Evolutionary conservation across 2,888 invertebrate genomes (phyloP), one percentile per base, ranked within the genome.

Genomic region (Dichetophora obliterata): DNA sequence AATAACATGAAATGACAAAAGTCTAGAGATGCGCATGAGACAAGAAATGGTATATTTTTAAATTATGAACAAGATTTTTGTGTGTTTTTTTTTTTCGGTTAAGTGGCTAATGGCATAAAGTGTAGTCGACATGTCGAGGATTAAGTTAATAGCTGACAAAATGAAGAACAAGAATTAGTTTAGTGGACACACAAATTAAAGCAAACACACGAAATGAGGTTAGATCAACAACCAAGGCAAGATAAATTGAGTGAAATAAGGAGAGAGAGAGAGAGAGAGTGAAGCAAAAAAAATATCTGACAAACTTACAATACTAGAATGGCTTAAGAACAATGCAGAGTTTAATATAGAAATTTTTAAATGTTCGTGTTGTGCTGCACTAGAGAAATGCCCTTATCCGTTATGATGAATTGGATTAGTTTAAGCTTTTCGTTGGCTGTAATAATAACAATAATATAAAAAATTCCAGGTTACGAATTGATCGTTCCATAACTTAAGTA

Each of bases 71-170:
- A 52, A 14, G n/a, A 24, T 61, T 22, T 19, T 54, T 22, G 8
- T 54, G 16, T 65, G 34, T 34, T n/a, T 24, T 72, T n/a, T 48
- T 74, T 65, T 52, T 50, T 19, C 3, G 24, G 27, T 52, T 74
- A 66, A 66, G 66, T 54, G 52, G 52, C 54, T 74, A 37, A 66
- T 34, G 34, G 65, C 52, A 34, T 65, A 19, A 14, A 16, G 19
- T 61, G 50, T 73, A 37, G 74, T 66, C 66, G 9, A 59, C 61
- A 48, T 48, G 61, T 72, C 48, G 61, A 19, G 73, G 73, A 73
- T 63, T 73, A 59, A 50, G 19, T 63, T 73, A 73, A 63, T 61
- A 73, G 73, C 31, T 50, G 34, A 37, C 27, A 37, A 37, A 71
- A 71, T 71, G 31, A 19, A 71, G 31, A 31, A 71, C 71, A 27